Evolutionary conservation across 2,888 invertebrate species (phyloP).

Genomic region (Nomada goodeniana): DNA sequence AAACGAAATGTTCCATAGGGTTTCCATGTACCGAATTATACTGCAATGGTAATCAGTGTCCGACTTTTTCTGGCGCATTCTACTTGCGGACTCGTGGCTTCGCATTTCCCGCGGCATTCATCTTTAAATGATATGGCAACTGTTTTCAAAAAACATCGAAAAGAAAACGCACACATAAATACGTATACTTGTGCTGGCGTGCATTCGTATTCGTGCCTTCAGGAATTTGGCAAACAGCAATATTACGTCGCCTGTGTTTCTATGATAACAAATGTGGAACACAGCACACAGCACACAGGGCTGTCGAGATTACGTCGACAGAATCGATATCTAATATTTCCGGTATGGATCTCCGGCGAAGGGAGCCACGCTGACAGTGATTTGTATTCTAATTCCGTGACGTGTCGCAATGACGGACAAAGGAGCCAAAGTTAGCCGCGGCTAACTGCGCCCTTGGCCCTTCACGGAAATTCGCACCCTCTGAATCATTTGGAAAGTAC

Average conservation of each 20-base stretch:
- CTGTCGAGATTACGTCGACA: slow-evolving; percentile 1
- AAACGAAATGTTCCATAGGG: too few species aligned
- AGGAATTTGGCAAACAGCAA: background rate
- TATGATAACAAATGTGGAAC: slow-evolving; percentile 2
- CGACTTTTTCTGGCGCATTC: too few species aligned
- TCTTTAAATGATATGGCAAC: too few species aligned
- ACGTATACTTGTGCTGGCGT: too few species aligned
- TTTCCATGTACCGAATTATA: too few species aligned
- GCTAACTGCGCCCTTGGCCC: slow-evolving; percentile 46
- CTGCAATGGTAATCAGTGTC: too few species aligned
- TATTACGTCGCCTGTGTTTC: background rate
- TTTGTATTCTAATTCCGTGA: slow-evolving; percentile 52
- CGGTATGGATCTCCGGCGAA: slow-evolving; percentile 13
- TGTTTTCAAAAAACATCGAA: too few species aligned
- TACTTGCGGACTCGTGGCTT: too few species aligned
- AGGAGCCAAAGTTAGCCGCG: slow-evolving; percentile 10
- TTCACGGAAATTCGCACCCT: slow-evolving; percentile 35
- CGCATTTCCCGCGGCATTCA: too few species aligned
- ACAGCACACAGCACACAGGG: background rate
- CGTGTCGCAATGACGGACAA: slow-evolving; percentile 33
- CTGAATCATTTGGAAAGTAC: slow-evolving; percentile 39
- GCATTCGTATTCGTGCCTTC: background rate
- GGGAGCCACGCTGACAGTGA: slow-evolving; percentile 32
- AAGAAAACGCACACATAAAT: too few species aligned
- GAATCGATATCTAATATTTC: slow-evolving; percentile 35